Conservation (phyloP, 2,113 vertebrate species). For the Pangasianodon hypophthalmus region DNA sequence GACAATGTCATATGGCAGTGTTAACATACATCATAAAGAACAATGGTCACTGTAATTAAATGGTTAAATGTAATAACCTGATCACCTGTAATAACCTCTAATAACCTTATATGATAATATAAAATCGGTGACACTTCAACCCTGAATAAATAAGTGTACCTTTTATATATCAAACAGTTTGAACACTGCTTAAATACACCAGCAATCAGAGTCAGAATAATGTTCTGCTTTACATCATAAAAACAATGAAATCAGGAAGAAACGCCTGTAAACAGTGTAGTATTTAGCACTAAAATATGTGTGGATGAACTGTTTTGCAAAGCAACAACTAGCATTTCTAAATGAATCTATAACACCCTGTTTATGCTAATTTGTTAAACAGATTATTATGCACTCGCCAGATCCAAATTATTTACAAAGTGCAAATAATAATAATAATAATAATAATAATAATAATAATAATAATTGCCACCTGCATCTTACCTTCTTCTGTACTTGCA, state of each 20-base stretch:
- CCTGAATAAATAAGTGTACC: slow-evolving; percentile 52
- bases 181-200: slow-evolving; percentile 40
- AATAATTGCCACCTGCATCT: background rate
- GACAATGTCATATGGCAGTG: background rate
- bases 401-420: background rate
- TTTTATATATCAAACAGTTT: slow-evolving; percentile 72
- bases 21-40: background rate
- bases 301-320: background rate
- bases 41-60: background rate
- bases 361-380: background rate
- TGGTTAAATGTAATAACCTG: slow-evolving; percentile 10
- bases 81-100: no score
- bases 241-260: background rate
- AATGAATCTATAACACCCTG: background rate
- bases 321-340: background rate
- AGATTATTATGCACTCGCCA: background rate
- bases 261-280: background rate
- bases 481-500: background rate
- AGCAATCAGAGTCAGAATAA: background rate
- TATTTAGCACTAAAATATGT: background rate
- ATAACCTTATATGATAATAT: no score
- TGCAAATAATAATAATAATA: background rate
- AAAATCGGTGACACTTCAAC: background rate
- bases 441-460: background rate
- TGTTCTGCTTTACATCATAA: background rate